Evolutionary conservation across 2,797 vertebrate species (phyloP), one percentile per base, ranked within the genome.

Genomic region (Myioborus melanocephalus): DNA sequence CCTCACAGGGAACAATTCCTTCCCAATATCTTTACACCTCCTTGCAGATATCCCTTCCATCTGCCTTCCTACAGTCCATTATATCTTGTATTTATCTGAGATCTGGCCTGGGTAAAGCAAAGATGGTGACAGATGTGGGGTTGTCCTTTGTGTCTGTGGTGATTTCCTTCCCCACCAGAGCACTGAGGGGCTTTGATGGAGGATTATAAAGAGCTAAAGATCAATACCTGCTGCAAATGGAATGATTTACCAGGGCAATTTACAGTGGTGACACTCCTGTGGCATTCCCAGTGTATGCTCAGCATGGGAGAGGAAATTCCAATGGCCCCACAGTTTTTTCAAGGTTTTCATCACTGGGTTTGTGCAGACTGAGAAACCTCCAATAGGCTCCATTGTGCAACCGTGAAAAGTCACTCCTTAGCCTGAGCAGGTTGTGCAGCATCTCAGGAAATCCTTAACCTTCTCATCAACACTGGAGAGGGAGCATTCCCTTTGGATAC

Each of bases 51-150:
- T 6, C 32, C 11, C 14, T 59, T 37, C 16, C 11, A 35, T 23
- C n/a, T 60, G 14, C 17, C 24, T 66, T 52, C 73, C 39, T 23
- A 6, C 65, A 83, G n/a, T 37, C 34, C 52, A 24, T n/a, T 19
- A 2, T 28, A 5, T 28, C 8, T 23, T 24, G 7, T 20, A 18
- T 41, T 34, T 66, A 5, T 47, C 13, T 66, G 23, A 16, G 8
- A 19, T 26, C 43, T 82, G 24, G 30, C 22, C 49, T 34, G 39
- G 37, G 15, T 60, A 73, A 59, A 72, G 63, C 3, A 39, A 81
- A 60, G 23, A 10, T 0, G 0, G 27, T 56, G 49, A 44, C 7
- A 37, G 34, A 28, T 17, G 4, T 12, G 71, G 13, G 10, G 4
- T 2, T 69, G 53, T 43, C 49, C 43, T 70, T 78, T 21, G 8